A percentile compares a stretch with the other conserved stretches of the same genome.
Conservation (phyloP, 2,113 vertebrate species). For the Clarias macrocephalus region DNA sequence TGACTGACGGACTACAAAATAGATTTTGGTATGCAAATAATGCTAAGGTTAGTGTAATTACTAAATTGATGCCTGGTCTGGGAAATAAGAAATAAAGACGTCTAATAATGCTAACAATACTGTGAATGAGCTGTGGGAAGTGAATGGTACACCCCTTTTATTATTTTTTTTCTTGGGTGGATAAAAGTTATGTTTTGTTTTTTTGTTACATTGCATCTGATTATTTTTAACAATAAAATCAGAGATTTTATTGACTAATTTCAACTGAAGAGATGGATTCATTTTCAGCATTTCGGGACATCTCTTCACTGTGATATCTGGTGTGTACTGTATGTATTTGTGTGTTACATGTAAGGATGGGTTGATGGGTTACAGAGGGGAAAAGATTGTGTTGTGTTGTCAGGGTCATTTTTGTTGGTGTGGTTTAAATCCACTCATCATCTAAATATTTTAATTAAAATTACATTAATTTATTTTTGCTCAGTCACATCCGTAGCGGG, state of each 20-base stretch:
- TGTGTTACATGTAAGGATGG: background rate
- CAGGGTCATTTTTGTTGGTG: background rate
- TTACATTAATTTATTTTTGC: background rate
- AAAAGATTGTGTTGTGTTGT: background rate
- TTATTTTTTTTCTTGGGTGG: slow-evolving; percentile 54
- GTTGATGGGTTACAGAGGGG: background rate
- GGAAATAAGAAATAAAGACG: slow-evolving; percentile 55
- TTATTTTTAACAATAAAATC: slow-evolving; percentile 74
- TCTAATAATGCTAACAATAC: slow-evolving; percentile 68
- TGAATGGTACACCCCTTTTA: slow-evolving; percentile 70
- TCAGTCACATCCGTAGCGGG: background rate
- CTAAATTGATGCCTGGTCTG: slow-evolving; percentile 21
- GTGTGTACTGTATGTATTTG: background rate
- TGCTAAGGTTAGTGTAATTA: slow-evolving; percentile 38
- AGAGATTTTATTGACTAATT: slow-evolving; percentile 65
- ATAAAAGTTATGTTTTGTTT: slow-evolving; percentile 41
- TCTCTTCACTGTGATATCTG: slow-evolving; percentile 2
- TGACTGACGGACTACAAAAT: slow-evolving; percentile 75
- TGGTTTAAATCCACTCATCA: background rate
- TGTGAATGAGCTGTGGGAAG: slow-evolving; percentile 73
- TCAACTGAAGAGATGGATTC: slow-evolving; percentile 31
- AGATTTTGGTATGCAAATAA: slow-evolving; percentile 51
- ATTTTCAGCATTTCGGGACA: background rate
- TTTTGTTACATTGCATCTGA: slow-evolving; percentile 61
- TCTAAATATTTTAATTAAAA: background rate